phyloP scores from a whole-genome alignment of 1,140 invertebrate species.

The Dendroctonus valens region DNA sequence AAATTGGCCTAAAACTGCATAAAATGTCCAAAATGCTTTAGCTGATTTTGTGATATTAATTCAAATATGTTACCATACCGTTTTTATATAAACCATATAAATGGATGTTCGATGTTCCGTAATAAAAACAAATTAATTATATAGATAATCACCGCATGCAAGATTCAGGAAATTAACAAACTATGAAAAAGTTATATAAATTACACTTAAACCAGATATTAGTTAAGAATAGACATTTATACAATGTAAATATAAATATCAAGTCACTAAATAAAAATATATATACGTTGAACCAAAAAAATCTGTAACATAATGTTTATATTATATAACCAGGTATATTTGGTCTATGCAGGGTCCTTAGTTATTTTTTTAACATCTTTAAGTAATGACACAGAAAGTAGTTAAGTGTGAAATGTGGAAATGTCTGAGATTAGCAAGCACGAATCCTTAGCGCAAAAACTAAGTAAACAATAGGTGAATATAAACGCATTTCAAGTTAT shows the following conservation, averaged over 20 bases:
- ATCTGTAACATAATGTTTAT: conserved; percentile 33
- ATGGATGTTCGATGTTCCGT: conserved; percentile 26
- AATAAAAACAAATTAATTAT: conserved; percentile 5
- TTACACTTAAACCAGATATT: conserved; percentile 11
- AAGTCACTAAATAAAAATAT: conserved; percentile 13
- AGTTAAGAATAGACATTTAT: not conserved
- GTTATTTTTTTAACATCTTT: conserved; percentile 23
- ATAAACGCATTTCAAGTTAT: too few species aligned
- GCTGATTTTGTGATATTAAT: conserved; percentile 36
- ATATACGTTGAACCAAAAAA: conserved; percentile 29
- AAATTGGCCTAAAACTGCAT: not conserved
- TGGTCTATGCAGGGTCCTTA: conserved; percentile 26
- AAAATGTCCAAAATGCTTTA: conserved; percentile 20
- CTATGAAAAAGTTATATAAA: not conserved
- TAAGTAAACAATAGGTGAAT: too few species aligned
- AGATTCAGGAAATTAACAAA: not conserved
- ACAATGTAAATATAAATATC: conserved; percentile 25
- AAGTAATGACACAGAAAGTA: conserved; percentile 13
- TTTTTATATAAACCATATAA: conserved; percentile 23
- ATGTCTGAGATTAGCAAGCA: too few species aligned
- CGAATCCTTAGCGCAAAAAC: too few species aligned
- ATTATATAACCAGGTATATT: conserved; percentile 23
- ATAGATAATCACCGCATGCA: not conserved
- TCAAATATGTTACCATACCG: conserved; percentile 34
- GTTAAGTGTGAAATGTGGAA: not conserved